Percentiles rank a stretch among this genome's conserved stretches.
Evolutionary conservation across 2,113 vertebrate species (phyloP).

Genomic region (Bufo gargarizans): DNA sequence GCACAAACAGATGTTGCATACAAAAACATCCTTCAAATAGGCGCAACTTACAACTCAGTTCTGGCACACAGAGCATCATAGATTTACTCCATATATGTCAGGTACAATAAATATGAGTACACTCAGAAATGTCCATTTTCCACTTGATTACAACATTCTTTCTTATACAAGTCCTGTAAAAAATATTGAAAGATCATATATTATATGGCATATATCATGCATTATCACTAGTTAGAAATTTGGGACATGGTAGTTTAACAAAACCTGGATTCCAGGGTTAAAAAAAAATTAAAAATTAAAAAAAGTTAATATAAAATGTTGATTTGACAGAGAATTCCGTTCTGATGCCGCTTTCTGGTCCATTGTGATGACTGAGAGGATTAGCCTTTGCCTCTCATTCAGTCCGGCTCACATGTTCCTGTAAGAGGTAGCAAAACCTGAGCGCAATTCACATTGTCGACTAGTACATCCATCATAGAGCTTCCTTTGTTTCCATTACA

Average conservation of each 20-base stretch:
- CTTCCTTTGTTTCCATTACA: constrained; percentile 50
- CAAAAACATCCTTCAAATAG: too few species aligned
- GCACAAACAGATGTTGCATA: too few species aligned
- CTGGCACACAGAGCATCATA: too few species aligned
- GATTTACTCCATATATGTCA: too few species aligned
- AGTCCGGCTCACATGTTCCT: background rate
- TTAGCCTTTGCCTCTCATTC: background rate
- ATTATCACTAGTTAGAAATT: background rate
- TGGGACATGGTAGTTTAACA: background rate
- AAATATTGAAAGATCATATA: too few species aligned
- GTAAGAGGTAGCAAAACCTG: constrained; percentile 16
- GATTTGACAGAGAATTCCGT: background rate
- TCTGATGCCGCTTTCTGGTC: background rate
- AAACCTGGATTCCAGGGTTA: background rate
- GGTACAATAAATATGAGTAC: background rate
- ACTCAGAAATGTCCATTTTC: too few species aligned
- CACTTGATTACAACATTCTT: too few species aligned
- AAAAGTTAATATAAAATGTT: background rate
- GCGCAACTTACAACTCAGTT: too few species aligned
- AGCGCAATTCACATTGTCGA: constrained; percentile 13
- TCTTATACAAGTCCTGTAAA: too few species aligned
- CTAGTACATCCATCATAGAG: constrained; percentile 33
- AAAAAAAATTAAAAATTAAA: background rate
- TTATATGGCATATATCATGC: too few species aligned
- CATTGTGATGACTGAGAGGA: constrained; percentile 27